Evolutionary conservation across 2,888 invertebrate genomes (phyloP).

Genomic region (Volucella inflata): DNA sequence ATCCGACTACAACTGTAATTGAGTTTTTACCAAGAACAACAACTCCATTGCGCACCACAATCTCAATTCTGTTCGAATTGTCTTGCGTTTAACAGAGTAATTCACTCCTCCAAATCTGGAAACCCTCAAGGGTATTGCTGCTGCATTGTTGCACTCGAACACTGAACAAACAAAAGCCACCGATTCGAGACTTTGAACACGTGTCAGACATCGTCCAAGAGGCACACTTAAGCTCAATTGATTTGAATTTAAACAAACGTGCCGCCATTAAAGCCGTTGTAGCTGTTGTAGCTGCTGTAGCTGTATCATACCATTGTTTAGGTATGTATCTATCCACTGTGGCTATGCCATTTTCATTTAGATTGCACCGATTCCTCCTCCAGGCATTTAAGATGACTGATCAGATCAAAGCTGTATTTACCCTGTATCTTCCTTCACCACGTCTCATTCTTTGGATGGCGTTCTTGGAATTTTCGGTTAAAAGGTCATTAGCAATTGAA

Average conservation of each 20-base stretch:
- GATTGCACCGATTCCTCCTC: constrained; percentile 60
- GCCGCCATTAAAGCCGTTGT: constrained; percentile 35
- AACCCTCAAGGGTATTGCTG: constrained; percentile 49
- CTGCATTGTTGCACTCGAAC: constrained; percentile 19
- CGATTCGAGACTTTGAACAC: constrained; percentile 46
- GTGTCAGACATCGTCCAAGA: constrained; percentile 61
- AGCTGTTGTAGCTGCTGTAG: background rate
- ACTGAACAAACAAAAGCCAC: constrained; percentile 58
- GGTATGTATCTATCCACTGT: too few relatives aligned
- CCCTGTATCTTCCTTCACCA: constrained; percentile 16
- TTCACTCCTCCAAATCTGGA: constrained; percentile 2
- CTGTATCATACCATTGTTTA: background rate
- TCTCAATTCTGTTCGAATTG: constrained; percentile 11
- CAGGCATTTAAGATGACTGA: constrained; percentile 51
- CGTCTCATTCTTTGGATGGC: constrained; percentile 13
- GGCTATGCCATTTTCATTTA: constrained; percentile 41
- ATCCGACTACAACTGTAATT: background rate
- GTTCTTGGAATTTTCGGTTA: constrained; percentile 65
- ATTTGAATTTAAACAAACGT: constrained; percentile 70
- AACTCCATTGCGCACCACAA: constrained; percentile 11
- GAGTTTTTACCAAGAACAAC: constrained; percentile 21
- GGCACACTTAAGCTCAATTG: constrained; percentile 69
- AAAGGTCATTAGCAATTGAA: constrained; percentile 65
- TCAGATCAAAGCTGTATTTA: constrained; percentile 2
- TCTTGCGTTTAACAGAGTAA: constrained; percentile 17